A percentile compares a stretch with the other conserved stretches of the same genome.
phyloP scores from a whole-genome alignment of 2,797 vertebrate genomes.

The Poeciliopsis presidionis region DNA sequence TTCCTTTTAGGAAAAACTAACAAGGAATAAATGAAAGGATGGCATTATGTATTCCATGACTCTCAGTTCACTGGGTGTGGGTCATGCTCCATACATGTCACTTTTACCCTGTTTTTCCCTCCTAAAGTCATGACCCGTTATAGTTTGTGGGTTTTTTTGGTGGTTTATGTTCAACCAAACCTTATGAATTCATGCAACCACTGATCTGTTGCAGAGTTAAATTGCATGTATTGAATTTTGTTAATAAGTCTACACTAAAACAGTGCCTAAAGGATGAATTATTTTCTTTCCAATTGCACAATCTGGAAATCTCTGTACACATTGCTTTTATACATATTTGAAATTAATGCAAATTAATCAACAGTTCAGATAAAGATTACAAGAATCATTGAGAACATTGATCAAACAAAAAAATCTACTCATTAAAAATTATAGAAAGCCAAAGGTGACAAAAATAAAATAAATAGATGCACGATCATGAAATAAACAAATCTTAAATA shows the following conservation, averaged over 20 bases:
- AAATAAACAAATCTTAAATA: too few relatives aligned
- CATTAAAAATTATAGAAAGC: not conserved
- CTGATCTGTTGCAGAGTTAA: not conserved
- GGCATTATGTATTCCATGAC: slow-evolving; percentile 70
- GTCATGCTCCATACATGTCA: slow-evolving; percentile 55
- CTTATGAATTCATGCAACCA: slow-evolving; percentile 13
- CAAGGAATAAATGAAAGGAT: slow-evolving; percentile 68
- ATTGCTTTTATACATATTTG: not conserved
- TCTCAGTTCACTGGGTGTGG: slow-evolving; percentile 58
- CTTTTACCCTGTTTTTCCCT: slow-evolving; percentile 58
- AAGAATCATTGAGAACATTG: not conserved
- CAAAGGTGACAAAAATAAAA: too few relatives aligned
- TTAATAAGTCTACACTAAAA: not conserved
- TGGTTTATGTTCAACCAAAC: slow-evolving; percentile 33
- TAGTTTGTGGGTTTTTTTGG: slow-evolving; percentile 39
- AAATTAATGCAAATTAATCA: not conserved
- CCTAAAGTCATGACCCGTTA: slow-evolving; percentile 15
- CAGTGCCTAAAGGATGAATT: not conserved
- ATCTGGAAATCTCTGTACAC: not conserved
- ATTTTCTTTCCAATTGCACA: not conserved
- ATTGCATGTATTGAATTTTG: not conserved
- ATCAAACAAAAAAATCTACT: not conserved
- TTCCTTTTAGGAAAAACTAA: slow-evolving; percentile 72
- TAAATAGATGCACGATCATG: too few relatives aligned
- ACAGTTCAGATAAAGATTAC: not conserved